A percentile compares a stretch with the other conserved stretches of the same genome.
phyloP scores from a whole-genome alignment of 2,888 invertebrate genomes.

The Pharmacophagus antenor region DNA sequence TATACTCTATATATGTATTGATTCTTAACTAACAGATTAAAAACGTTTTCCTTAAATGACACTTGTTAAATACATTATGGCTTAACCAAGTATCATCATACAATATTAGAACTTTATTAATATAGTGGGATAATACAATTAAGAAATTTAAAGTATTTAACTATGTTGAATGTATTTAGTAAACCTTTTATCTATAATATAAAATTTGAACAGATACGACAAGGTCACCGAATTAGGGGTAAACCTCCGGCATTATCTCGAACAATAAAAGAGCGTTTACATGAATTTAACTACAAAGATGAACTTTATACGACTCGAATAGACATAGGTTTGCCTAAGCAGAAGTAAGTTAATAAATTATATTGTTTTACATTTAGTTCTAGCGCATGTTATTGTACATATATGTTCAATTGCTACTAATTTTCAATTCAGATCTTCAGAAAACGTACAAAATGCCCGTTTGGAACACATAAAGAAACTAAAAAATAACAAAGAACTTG shows the following conservation, averaged over 20 bases:
- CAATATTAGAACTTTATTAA: background rate
- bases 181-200: slow-evolving; percentile 43
- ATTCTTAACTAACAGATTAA: too few relatives aligned
- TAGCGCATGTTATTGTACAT: background rate
- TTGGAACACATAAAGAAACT: slow-evolving; percentile 78
- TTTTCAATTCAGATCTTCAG: slow-evolving; percentile 47
- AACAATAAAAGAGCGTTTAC: slow-evolving; percentile 84
- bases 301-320: slow-evolving; percentile 63
- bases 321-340: slow-evolving; percentile 65
- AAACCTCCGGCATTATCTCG: slow-evolving; percentile 86
- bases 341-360: slow-evolving; percentile 50
- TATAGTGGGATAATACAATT: background rate
- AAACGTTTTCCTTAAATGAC: background rate
- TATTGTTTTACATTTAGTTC: background rate
- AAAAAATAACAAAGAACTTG: slow-evolving; percentile 80
- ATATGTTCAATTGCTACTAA: too few relatives aligned
- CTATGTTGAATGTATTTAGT: slow-evolving; percentile 57
- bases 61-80: too few relatives aligned
- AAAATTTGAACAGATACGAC: slow-evolving; percentile 64
- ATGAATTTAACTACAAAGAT: slow-evolving; percentile 80
- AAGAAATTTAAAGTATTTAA: slow-evolving; percentile 30
- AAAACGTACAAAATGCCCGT: slow-evolving; percentile 42
- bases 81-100: background rate
- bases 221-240: slow-evolving; percentile 84
- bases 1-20: too few relatives aligned